Evolutionary conservation across 1,140 invertebrate species (phyloP), one percentile per base, ranked within the genome.

Genomic region (Parasteatoda tepidariorum): DNA sequence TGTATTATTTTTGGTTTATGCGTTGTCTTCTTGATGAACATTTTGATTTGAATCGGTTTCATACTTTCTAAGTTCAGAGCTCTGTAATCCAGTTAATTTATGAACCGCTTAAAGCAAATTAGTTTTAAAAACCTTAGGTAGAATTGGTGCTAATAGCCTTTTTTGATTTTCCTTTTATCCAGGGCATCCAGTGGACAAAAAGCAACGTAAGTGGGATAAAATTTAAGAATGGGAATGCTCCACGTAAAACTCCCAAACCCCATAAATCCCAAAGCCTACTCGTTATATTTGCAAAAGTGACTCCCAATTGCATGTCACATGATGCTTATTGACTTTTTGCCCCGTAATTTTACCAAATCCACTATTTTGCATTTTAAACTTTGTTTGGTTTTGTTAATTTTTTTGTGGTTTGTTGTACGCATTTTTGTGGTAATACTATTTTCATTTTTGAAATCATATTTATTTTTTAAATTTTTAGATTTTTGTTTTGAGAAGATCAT

Each of bases 121-220:
- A 68, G 68, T 54, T 71, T 33, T 3, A 54, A 82, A 70, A 22
- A 67, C 54, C 41, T 70, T 71, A 82, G 78, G 70, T 59, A 61
- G 71, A 67, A 61, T 61, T 82, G 54, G 78, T 82, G 66, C 78
- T 82, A 82, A 82, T 82, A n/a, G 78, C 78, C 61, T 59, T 82
- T 55, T 68, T 82, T 70, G 31, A 55, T 71, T 83, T 71, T 83
- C 70, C 70, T 74, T 74, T 83, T 30, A 18, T 74, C 81, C 81
- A 83, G 81, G 81, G 41, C 68, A 73, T 64, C 81, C 57, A 74
- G 81, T 74, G 81, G 81, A 83, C 81, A 83, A 83, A 83, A 83
- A 83, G 18, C 81, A 83, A 55, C 81, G 81, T 83, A 83, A 83
- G 81, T 83, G 57, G 33, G 22, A 48, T 83, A 38, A 48, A 18